Conservation (phyloP, 1,140 invertebrate genomes). For the Cryptotermes secundus region DNA sequence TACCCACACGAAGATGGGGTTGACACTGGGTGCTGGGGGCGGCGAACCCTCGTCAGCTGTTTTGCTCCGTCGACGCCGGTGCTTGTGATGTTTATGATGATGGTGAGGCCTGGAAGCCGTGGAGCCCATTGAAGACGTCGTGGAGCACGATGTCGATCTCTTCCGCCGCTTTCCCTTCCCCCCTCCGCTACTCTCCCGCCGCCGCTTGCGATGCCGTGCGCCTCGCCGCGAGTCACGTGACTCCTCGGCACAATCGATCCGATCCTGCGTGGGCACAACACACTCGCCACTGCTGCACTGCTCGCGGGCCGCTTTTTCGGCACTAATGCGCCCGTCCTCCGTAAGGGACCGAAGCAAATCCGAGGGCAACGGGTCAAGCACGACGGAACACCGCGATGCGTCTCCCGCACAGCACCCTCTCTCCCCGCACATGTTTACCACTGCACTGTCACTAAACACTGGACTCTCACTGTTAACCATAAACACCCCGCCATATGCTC, state of each 20-base stretch:
- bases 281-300: background rate
- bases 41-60: background rate
- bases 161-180: slow-evolving; percentile 29
- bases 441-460: background rate
- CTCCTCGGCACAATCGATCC: slow-evolving; percentile 42
- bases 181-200: slow-evolving; percentile 23
- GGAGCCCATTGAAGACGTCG: slow-evolving; percentile 24
- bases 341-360: slow-evolving; percentile 34
- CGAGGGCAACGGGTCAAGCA: slow-evolving; percentile 36
- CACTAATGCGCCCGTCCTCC: slow-evolving; percentile 31
- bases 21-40: slow-evolving; percentile 56
- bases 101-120: slow-evolving; percentile 42
- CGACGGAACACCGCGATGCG: slow-evolving; percentile 30
- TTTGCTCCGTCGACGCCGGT: background rate
- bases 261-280: slow-evolving; percentile 41
- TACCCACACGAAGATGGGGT: slow-evolving; percentile 80
- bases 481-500: slow-evolving; percentile 28
- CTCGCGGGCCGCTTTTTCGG: slow-evolving; percentile 23
- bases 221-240: slow-evolving; percentile 42
- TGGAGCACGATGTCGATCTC: slow-evolving; percentile 32
- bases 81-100: slow-evolving; percentile 42
- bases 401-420: background rate
- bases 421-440: background rate
- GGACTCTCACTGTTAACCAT: slow-evolving; percentile 30
- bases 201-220: slow-evolving; percentile 41